phyloP scores from a whole-genome alignment of 1,140 invertebrate genomes.

The Drosophila athabasca region DNA sequence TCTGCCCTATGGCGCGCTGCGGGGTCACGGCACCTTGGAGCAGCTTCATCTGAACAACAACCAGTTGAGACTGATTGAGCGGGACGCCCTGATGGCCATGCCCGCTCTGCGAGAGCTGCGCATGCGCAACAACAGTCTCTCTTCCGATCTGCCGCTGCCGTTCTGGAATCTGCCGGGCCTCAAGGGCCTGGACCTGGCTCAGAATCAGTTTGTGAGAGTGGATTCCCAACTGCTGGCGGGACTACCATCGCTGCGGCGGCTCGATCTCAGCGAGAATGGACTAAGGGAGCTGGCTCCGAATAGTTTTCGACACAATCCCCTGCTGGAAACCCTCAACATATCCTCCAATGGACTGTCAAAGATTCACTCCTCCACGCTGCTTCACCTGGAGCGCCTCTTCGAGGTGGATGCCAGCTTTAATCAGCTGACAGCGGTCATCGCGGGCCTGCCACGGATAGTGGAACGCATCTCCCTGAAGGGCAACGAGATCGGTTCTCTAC shows the following conservation, averaged over 20 bases:
- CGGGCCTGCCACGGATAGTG: conserved; percentile 89
- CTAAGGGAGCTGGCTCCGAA: conserved; percentile 89
- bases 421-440: conserved; percentile 88
- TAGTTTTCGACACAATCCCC: conserved; percentile 88
- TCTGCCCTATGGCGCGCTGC: conserved; percentile 89
- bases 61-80: conserved; percentile 88
- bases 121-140: conserved; percentile 91
- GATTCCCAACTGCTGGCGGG: conserved; percentile 89
- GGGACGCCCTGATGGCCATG: conserved; percentile 91
- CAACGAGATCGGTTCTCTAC: conserved; percentile 89
- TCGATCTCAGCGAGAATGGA: conserved; percentile 92
- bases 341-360: conserved; percentile 89
- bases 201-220: conserved; percentile 89
- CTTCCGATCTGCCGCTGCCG: conserved; percentile 87
- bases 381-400: conserved; percentile 89
- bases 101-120: conserved; percentile 91
- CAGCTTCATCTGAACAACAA: conserved; percentile 92
- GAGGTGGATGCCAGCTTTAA: conserved; percentile 92
- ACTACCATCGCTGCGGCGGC: conserved; percentile 89
- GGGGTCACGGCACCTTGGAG: conserved; percentile 91
- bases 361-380: conserved; percentile 89
- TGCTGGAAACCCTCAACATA: conserved; percentile 91
- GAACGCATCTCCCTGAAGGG: conserved; percentile 90
- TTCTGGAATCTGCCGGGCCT: conserved; percentile 92
- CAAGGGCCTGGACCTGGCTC: conserved; percentile 91